These are phyloP conservation scores for Xiphydria camelus DNA, from an alignment of 2,888 invertebrate species.

Conservation along the genomic window DNA sequence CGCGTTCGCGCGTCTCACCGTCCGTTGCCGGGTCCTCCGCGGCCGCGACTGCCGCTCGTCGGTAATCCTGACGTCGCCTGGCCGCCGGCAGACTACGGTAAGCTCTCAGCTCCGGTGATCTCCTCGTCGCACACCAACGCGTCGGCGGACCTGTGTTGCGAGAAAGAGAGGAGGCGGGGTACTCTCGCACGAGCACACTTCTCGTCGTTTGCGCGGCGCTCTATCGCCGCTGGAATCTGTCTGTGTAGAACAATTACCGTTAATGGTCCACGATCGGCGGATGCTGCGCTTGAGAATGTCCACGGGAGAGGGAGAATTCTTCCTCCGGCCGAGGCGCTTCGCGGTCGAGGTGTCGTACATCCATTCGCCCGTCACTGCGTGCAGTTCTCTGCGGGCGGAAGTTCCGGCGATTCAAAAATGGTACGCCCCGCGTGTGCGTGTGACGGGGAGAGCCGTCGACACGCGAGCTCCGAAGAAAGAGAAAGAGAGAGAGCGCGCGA, in stretches of 20 bases:
- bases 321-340: conserved; percentile 61
- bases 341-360: conserved; percentile 66
- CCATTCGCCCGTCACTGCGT: conserved; percentile 72
- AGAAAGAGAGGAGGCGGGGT: conserved; percentile 7
- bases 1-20: conserved; percentile 15
- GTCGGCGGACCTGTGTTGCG: conserved; percentile 59
- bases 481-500: conserved; percentile 1
- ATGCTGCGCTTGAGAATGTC: conserved; percentile 70
- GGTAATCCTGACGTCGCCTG: conserved; percentile 61
- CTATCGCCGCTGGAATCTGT: too few relatives aligned
- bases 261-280: conserved; percentile 73
- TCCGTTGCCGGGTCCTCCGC: conserved; percentile 17
- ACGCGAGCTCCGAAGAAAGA: not conserved
- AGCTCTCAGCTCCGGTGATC: conserved; percentile 63
- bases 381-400: conserved; percentile 74
- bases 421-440: conserved; percentile 23
- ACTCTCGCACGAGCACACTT: too few relatives aligned
- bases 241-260: too few relatives aligned
- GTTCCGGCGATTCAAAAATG: too few relatives aligned
- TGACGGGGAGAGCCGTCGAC: too few relatives aligned
- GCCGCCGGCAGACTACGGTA: conserved; percentile 65
- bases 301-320: conserved; percentile 61
- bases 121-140: conserved; percentile 60
- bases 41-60: not conserved
- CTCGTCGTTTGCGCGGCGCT: too few relatives aligned